Base-by-base conservation (phyloP, 1,140 invertebrate species). In the Theocolax elegans region DNA sequence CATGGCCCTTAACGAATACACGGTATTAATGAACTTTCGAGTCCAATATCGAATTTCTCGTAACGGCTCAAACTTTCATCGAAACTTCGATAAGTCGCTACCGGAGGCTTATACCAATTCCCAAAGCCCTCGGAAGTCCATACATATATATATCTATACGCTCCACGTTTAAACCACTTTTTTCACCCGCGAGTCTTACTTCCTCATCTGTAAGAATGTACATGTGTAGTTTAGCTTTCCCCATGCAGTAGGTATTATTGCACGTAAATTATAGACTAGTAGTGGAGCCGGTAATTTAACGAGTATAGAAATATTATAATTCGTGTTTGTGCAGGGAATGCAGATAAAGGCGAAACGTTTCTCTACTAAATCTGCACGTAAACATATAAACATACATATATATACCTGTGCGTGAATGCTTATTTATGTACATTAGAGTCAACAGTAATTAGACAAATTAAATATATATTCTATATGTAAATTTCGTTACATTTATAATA, bases 1-100 rank as follows among this genome's bases (percentile, higher is more conserved):
- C n/a, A n/a, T n/a, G n/a, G n/a, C n/a, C n/a, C 10, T 2, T 66
- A 54, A 56, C 51, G 10, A 44, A 42, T 56, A 1, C 4, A 35
- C n/a, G 12, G n/a, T 49, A 54, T 66, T 66, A 66, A 42, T 56
- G 53, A 66, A 56, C 35, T 54, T 42, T 54, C 21, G 23, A 40
- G 53, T 56, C 23, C 38, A 27, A 66, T 66, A 66, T 29, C 17
- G 38, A 56, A 66, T 54, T 66, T 29, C n/a, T 44, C 53, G 51
- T 66, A 56, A 40, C 19, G 38, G 48, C 46, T 29, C 17, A 29
- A 51, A 63, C 29, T 63, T 63, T 25, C 2, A 23, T 15, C 48
- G 27, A 21, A 60, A 49, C 19, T 64, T 21, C 31, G 7, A 38
- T 25, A 51, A 64, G 31, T 51, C n/a, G n/a, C n/a, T n/a, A n/a